Percentiles rank a stretch among this genome's conserved stretches.
Evolutionary conservation across 2,113 vertebrate species (phyloP).

Genomic region (Gallinago undulata): DNA sequence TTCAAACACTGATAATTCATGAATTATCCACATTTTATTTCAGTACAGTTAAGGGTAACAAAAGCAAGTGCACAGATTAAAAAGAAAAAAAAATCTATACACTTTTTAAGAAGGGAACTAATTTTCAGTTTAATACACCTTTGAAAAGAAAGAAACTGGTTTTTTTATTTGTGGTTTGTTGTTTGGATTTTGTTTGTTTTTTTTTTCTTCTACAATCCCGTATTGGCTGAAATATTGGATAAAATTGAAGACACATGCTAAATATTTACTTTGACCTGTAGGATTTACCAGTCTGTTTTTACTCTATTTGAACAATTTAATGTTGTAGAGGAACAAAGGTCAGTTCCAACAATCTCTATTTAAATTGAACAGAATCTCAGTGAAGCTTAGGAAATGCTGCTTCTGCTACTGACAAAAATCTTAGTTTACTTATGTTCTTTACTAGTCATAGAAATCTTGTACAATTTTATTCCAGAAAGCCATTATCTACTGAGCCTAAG

Average conservation of each 20-base stretch:
- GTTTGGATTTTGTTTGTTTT: fast-evolving
- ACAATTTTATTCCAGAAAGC: neutral
- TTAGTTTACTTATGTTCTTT: neutral
- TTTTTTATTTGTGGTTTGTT: neutral
- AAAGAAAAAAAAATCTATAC: neutral
- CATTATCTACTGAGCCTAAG: neutral
- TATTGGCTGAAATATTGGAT: neutral
- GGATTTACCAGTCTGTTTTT: neutral
- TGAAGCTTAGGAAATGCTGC: neutral
- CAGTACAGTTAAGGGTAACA: neutral
- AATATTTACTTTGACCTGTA: neutral
- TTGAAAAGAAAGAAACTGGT: neutral
- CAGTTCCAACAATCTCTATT: neutral
- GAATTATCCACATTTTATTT: conserved; percentile 30
- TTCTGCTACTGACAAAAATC: neutral
- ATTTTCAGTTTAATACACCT: neutral
- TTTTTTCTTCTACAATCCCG: neutral
- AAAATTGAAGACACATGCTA: neutral
- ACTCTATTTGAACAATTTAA: neutral
- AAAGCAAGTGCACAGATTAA: neutral
- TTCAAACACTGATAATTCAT: neutral
- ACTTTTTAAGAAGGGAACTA: neutral
- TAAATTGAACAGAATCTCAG: neutral
- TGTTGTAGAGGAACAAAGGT: neutral
- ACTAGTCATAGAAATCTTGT: neutral